phyloP scores from a whole-genome alignment of 1,140 invertebrate species.

The Solenopsis fugax region DNA sequence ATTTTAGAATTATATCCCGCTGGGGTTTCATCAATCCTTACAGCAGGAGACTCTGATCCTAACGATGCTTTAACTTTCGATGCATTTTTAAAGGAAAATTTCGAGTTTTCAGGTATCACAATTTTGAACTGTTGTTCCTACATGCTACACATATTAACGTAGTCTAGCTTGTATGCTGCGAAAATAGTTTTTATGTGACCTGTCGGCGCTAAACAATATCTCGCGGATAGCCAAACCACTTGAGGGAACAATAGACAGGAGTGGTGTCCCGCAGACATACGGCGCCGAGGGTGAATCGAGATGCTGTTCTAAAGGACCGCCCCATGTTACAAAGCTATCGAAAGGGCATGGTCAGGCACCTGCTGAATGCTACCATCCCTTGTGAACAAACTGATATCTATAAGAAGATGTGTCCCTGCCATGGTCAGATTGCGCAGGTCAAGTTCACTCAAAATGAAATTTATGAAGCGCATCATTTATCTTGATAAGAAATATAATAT shows the following conservation, averaged over 20 bases:
- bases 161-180: background rate
- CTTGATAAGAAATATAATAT: background rate
- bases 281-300: slow-evolving; percentile 49
- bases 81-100: background rate
- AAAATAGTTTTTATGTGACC: slow-evolving; percentile 32
- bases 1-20: background rate
- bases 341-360: slow-evolving; percentile 77
- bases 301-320: slow-evolving; percentile 52
- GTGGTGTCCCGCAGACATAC: slow-evolving; percentile 25
- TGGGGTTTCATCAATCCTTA: background rate
- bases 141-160: slow-evolving; percentile 70
- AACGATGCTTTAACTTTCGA: slow-evolving; percentile 38
- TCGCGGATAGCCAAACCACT: slow-evolving; percentile 79
- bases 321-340: slow-evolving; percentile 76
- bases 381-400: slow-evolving; percentile 35
- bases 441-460: slow-evolving; percentile 2
- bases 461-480: background rate
- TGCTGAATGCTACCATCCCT: slow-evolving; percentile 75
- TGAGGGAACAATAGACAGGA: slow-evolving; percentile 78
- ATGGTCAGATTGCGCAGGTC: background rate
- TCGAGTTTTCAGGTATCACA: slow-evolving; percentile 23
- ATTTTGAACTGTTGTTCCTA: slow-evolving; percentile 74
- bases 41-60: slow-evolving; percentile 8
- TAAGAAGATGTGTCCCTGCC: slow-evolving; percentile 45
- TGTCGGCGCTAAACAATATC: slow-evolving; percentile 77